These are phyloP conservation scores for Orthonyx spaldingii DNA, from an alignment of 2,113 vertebrate genomes.

Conservation along the genomic window DNA sequence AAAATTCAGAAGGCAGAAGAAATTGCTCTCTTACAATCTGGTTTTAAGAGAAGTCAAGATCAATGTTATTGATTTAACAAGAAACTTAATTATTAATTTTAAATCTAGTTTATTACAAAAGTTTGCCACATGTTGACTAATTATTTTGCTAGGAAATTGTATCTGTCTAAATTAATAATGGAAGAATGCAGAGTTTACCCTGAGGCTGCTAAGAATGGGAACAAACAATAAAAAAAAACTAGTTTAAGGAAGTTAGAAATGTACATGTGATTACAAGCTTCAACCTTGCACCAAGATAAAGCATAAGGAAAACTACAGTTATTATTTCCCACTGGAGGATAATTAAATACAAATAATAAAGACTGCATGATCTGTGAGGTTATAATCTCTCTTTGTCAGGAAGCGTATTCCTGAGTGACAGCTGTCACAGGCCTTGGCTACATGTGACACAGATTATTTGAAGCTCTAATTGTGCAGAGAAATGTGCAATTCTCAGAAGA, in stretches of 20 bases:
- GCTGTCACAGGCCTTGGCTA: constrained; percentile 46
- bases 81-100: constrained; percentile 75
- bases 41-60: constrained; percentile 61
- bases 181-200: constrained; percentile 54
- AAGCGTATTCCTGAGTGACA: constrained; percentile 53
- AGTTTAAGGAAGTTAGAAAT: constrained; percentile 39
- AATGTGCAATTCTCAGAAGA: constrained; percentile 16
- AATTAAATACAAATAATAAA: constrained; percentile 71
- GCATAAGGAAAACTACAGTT: background rate
- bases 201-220: constrained; percentile 62
- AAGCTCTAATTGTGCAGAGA: constrained; percentile 37
- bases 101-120: constrained; percentile 69
- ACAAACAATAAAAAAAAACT: background rate
- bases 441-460: constrained; percentile 1
- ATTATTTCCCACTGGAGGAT: constrained; percentile 52
- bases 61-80: constrained; percentile 69
- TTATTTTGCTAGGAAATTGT: constrained; percentile 68
- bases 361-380: constrained; percentile 13
- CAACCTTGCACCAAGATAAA: constrained; percentile 40
- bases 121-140: constrained; percentile 64
- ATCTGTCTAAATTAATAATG: constrained; percentile 70
- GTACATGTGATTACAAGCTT: background rate
- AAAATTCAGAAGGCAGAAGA: constrained; percentile 54
- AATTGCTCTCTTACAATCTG: constrained; percentile 56
- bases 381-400: constrained; percentile 26